Percentiles rank a stretch among this genome's conserved stretches.
Conservation (phyloP, 1,140 invertebrate genomes). For the Heliconius congener region DNA sequence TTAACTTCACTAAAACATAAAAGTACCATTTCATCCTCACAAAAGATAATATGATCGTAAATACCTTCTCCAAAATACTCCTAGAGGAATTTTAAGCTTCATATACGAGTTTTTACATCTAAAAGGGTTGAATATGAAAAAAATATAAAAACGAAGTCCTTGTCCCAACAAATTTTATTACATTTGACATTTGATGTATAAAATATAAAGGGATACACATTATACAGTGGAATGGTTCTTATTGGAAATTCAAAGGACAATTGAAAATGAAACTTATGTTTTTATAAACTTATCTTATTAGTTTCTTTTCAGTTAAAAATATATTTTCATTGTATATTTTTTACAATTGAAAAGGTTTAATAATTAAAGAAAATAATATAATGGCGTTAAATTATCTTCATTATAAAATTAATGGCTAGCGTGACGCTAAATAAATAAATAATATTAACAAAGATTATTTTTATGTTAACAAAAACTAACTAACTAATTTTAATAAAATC, state of each 20-base stretch:
- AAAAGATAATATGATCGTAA: constrained; percentile 65
- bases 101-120: constrained; percentile 46
- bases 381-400: too few species aligned
- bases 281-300: neutral
- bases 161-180: constrained; percentile 68
- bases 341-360: too few species aligned
- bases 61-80: constrained; percentile 58
- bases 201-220: constrained; percentile 23
- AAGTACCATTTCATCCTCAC: constrained; percentile 40
- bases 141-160: constrained; percentile 59
- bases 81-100: constrained; percentile 57
- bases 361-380: too few species aligned
- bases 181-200: constrained; percentile 66
- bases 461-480: too few species aligned
- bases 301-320: neutral
- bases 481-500: too few species aligned
- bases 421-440: too few species aligned
- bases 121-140: constrained; percentile 64
- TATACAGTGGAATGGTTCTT: neutral
- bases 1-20: constrained; percentile 41
- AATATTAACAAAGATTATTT: too few species aligned
- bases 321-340: too few species aligned
- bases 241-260: neutral
- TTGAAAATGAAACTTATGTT: neutral
- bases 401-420: too few species aligned